Base-by-base conservation (phyloP, 2,797 vertebrate genomes). In the Hipposideros larvatus region DNA sequence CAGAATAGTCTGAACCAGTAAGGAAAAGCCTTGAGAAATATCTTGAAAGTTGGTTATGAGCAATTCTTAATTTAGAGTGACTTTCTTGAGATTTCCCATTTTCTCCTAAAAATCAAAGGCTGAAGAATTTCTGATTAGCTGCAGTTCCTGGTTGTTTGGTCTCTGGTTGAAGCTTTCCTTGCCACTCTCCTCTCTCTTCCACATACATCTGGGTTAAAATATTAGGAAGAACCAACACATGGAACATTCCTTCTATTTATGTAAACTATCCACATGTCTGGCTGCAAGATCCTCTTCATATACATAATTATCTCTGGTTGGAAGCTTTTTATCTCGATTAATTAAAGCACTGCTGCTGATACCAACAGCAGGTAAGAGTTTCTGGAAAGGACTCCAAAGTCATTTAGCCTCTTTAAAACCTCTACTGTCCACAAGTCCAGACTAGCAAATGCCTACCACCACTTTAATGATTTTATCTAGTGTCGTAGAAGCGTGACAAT, bases 301-400 rank as follows among this genome's bases (percentile, higher is more conserved):
- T 96, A 18, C 5, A 7, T 85, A 89, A 73, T 34, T 77, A 37
- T 11, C 34, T 82, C 0, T 0, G 31, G 43, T 1, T 43, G 96
- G 66, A 92, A 96, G 92, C 84, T 93, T 68, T 71, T 87, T 77
- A 95, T 94, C 70, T 77, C 92, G 75, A 86, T 92, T 95, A 96
- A 96, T 55, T 91, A 57, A 97, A 87, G 53, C 41, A 84, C 48
- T 92, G 92, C 57, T 85, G 94, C 92, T 91, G 80, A 91, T 94
- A 79, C 79, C 59, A 90, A 92, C 55, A 96, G 63, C 75, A 90
- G 73, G 75, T n/a, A 90, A 89, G 16, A 7, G 28, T 55, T 96
- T 94, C 73, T 71, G 51, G 77, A 87, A 96, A 96, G 92, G 4
- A 13, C 78, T 19, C 55, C 15, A 63, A 84, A 82, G 70, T 70